These are phyloP conservation scores for Linyphia triangularis DNA, from an alignment of 2,888 invertebrate species.

Conservation along the genomic window DNA sequence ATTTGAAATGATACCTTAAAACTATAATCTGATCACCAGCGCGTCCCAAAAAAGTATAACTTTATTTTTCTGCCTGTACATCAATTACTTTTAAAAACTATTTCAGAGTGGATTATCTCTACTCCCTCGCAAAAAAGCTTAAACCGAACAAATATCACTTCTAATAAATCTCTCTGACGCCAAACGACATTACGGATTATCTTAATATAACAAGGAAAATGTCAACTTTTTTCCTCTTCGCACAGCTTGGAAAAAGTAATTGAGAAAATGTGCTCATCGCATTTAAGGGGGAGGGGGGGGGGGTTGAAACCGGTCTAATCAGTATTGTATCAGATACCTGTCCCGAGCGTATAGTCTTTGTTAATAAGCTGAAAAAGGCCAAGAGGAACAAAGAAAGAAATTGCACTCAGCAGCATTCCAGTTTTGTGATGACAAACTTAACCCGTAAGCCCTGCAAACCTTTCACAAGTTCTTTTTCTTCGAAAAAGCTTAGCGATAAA, in stretches of 20 bases:
- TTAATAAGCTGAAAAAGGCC: slow-evolving; percentile 54
- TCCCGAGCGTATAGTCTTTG: slow-evolving; percentile 22
- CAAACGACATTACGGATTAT: slow-evolving; percentile 54
- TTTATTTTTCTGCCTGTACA: background rate
- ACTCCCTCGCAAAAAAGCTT: background rate
- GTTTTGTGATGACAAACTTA: slow-evolving; percentile 56
- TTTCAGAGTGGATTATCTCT: background rate
- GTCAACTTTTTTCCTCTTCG: slow-evolving; percentile 32
- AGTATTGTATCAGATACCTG: slow-evolving; percentile 27
- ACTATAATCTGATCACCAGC: too few species aligned
- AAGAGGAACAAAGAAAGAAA: background rate
- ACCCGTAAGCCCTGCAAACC: slow-evolving; percentile 29
- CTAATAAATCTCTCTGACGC: slow-evolving; percentile 52
- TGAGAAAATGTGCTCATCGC: slow-evolving; percentile 49
- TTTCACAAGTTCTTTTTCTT: slow-evolving; percentile 10
- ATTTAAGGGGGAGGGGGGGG: background rate
- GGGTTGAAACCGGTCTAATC: slow-evolving; percentile 18
- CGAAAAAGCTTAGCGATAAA: slow-evolving; percentile 17
- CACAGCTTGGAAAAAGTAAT: slow-evolving; percentile 45
- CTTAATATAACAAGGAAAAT: slow-evolving; percentile 45
- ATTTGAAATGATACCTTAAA: too few species aligned
- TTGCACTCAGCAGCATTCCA: slow-evolving; percentile 19
- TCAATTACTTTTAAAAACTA: background rate
- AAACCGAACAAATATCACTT: slow-evolving; percentile 16
- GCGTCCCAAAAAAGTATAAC: too few species aligned